Base-by-base conservation (phyloP, 2,113 vertebrate species). In the Synchiropus splendidus region DNA sequence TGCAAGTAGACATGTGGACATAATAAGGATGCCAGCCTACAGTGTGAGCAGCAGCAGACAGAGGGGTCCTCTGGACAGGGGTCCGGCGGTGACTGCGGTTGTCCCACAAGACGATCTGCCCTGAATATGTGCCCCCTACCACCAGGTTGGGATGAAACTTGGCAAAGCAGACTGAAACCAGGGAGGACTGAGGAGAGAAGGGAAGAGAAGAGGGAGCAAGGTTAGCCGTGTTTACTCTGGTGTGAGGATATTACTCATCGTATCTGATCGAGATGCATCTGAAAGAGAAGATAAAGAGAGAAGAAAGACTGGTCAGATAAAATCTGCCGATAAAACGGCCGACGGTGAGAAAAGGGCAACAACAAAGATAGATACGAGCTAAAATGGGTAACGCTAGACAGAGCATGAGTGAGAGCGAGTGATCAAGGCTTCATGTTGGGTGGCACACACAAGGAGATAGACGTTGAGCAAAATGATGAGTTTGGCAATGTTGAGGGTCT, bases 71-170 rank as follows among this genome's bases (percentile, higher is more conserved):
- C 80, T 97, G 93, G 48, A 97, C 92, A 0, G 95, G 94, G 1
- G 95, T 98, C 65, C 92, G 88, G 15, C 93, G 80, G 77, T 98
- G 92, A 34, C 95, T 97, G 61, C 94, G 91, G 63, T 97, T 97
- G 74, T 99, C 95, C 95, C 95, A 97, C 51, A 99, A 70, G 45
- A 94, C 92, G 12, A 98, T 97, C 74, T 98, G 93, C 41, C 94
- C 94, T 0, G 93, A 99, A 71, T 98, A 96, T 0, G 94, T 97
- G 16, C 94, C 94, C 39, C 94, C 92, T 11, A 97, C 91, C 0
- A 97, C 82, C 47, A 98, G 84, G 75, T 98, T 99, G 35, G 94
- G 93, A 71, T 99, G 94, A 79, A 99, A 99, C 58, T 86, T 90
- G 16, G 95, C 92, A 48, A 99, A 96, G 58, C 95, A 92, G 61